Percentiles rank a stretch among this genome's conserved stretches.
Conservation (phyloP, 2,113 vertebrate genomes). For the Pteronura brasiliensis region DNA sequence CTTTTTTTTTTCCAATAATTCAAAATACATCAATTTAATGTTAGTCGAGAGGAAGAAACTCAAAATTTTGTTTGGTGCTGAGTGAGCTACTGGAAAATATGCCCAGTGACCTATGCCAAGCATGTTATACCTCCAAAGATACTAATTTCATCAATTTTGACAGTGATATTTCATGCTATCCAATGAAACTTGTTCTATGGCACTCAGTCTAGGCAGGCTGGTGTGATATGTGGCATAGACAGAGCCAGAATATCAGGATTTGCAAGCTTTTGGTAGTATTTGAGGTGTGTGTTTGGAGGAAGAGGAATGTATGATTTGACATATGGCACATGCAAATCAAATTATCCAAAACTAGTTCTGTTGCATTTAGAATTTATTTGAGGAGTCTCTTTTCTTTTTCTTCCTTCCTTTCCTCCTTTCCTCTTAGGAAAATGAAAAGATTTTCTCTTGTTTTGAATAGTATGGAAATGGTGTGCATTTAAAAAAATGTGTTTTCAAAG, state of each 20-base stretch:
- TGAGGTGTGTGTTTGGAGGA: neutral
- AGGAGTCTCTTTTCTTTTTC: neutral
- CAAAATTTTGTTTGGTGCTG: slow-evolving; percentile 44
- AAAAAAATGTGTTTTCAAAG: neutral
- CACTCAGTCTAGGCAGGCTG: neutral
- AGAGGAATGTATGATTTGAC: slow-evolving; percentile 27
- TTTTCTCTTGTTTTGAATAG: neutral
- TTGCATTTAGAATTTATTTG: slow-evolving; percentile 26
- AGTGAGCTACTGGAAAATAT: slow-evolving; percentile 56
- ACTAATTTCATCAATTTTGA: slow-evolving; percentile 61
- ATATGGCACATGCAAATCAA: slow-evolving; percentile 51
- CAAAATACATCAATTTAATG: slow-evolving; percentile 21
- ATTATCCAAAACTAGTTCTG: slow-evolving; percentile 41
- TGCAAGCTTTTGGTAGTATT: neutral
- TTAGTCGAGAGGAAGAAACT: neutral
- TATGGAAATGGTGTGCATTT: neutral
- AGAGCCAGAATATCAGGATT: slow-evolving; percentile 40
- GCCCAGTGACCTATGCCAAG: slow-evolving; percentile 49
- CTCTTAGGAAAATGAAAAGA: neutral
- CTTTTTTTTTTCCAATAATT: neutral
- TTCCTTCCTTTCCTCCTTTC: neutral
- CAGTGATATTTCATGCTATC: slow-evolving; percentile 30
- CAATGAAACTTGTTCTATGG: slow-evolving; percentile 39
- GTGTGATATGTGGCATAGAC: slow-evolving; percentile 15
- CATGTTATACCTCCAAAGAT: slow-evolving; percentile 48